Base-by-base conservation (phyloP, 2,113 vertebrate genomes). In the Anguilla rostrata region DNA sequence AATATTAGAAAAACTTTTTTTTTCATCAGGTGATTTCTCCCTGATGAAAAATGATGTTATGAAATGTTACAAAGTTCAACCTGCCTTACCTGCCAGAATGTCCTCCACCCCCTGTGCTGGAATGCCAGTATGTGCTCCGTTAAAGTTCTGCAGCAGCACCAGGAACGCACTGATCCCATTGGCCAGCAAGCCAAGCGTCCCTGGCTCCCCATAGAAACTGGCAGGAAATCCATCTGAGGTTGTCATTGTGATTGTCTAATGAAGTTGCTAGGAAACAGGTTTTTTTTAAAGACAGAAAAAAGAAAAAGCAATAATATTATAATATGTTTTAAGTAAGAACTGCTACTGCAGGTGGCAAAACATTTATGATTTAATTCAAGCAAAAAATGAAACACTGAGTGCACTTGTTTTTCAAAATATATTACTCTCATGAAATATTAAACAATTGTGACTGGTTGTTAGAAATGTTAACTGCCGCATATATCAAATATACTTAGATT, bases 101-200 rank as follows among this genome's bases (percentile, higher is more conserved):
- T 97, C 95, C 89, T 97, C 97, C 1, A 94, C 93, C 4, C 90
- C 94, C 3, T n/a, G 87, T 0, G 96, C 94, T 49, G 56, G 57
- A 7, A 91, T 80, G 8, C 95, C 92, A 0, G 94, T 96, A 87
- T 87, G 88, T 0, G 89, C 96, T 43, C 91, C 87, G 18, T 94
- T 11, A 43, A 98, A 95, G 92, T 98, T 98, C 87, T 96, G 97
- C 86, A 98, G 94, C 88, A 97, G 94, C 12, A 98, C 95, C 0
- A 97, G 94, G 91, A 97, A 97, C 39, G 97, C 97, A 34, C 97
- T 97, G 89, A 97, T 95, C 82, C 97, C 97, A 5, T 98, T 98
- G 0, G 96, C 94, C 0, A 98, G 89, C 88, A 98, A 95, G 20
- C 97, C 97, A 86, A 98, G 92, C 81, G 97, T 96, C 0, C 95